Evolutionary conservation across 1,140 invertebrate species (phyloP).

Genomic region (Hylyphantes graminicola): DNA sequence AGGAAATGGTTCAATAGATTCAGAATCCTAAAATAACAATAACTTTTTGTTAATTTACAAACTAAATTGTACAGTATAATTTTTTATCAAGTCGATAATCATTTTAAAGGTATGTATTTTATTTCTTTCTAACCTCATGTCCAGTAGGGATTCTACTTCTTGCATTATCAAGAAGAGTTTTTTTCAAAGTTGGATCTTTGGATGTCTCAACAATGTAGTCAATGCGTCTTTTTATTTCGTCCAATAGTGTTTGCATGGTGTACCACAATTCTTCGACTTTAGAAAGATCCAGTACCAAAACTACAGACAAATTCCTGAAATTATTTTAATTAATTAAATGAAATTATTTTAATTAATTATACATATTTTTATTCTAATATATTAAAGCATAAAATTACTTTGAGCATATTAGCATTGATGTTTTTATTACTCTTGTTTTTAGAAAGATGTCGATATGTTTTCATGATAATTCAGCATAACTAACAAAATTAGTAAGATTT

Average conservation of each 20-base stretch:
- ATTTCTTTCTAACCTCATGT: conserved; percentile 66
- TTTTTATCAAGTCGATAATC: not conserved
- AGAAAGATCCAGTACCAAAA: conserved; percentile 80
- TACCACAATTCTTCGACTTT: conserved; percentile 76
- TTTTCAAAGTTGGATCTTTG: conserved; percentile 65
- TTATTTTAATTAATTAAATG: too few species aligned
- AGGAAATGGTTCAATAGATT: conserved; percentile 73
- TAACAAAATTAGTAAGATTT: not conserved
- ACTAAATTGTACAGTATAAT: not conserved
- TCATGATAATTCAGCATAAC: not conserved
- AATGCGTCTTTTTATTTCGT: conserved; percentile 65
- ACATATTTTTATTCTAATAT: too few species aligned
- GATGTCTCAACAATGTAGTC: conserved; percentile 66
- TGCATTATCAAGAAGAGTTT: conserved; percentile 66
- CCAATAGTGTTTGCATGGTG: conserved; percentile 73
- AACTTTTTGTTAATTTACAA: not conserved
- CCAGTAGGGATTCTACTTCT: conserved; percentile 68
- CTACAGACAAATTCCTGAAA: conserved; percentile 68
- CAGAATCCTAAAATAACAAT: conserved; percentile 71
- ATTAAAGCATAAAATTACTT: too few species aligned
- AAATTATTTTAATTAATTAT: too few species aligned
- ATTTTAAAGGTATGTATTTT: not conserved
- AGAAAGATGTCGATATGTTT: too few species aligned
- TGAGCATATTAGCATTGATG: too few species aligned
- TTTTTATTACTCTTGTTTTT: too few species aligned